phyloP scores from a whole-genome alignment of 2,888 invertebrate species.

The Escarpia spicata region DNA sequence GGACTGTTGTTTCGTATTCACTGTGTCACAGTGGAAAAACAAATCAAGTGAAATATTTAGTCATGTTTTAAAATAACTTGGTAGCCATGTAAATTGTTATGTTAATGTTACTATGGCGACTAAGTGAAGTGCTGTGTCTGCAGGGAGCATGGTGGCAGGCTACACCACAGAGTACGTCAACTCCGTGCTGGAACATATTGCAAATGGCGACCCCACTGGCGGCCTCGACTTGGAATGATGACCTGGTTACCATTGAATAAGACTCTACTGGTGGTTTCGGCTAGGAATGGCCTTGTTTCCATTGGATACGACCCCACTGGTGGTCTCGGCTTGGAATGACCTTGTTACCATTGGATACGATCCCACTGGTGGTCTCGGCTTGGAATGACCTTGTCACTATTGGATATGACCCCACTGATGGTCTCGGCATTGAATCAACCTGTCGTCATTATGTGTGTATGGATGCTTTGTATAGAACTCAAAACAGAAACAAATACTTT shows the following conservation, averaged over 20 bases:
- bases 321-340: background rate
- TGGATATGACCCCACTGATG: background rate
- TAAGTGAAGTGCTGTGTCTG: background rate
- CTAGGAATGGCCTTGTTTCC: no score
- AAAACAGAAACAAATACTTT: background rate
- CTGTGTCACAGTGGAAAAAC: no score
- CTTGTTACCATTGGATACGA: background rate
- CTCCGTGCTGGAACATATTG: constrained; percentile 19
- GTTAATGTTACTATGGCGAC: background rate
- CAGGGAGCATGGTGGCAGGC: constrained; percentile 23
- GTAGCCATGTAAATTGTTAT: background rate
- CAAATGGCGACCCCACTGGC: background rate
- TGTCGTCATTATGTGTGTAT: background rate
- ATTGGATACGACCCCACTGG: background rate
- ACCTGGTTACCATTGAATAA: no score
- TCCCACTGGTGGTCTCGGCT: background rate
- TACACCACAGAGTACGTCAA: constrained; percentile 26
- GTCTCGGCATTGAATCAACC: background rate
- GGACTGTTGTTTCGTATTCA: background rate
- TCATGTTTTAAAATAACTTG: background rate
- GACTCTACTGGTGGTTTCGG: no score
- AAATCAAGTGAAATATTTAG: no score
- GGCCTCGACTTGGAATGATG: background rate
- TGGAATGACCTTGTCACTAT: background rate
- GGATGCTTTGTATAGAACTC: background rate